Base-by-base conservation (phyloP, 2,888 invertebrate species). In the Andrena trimmerana region DNA sequence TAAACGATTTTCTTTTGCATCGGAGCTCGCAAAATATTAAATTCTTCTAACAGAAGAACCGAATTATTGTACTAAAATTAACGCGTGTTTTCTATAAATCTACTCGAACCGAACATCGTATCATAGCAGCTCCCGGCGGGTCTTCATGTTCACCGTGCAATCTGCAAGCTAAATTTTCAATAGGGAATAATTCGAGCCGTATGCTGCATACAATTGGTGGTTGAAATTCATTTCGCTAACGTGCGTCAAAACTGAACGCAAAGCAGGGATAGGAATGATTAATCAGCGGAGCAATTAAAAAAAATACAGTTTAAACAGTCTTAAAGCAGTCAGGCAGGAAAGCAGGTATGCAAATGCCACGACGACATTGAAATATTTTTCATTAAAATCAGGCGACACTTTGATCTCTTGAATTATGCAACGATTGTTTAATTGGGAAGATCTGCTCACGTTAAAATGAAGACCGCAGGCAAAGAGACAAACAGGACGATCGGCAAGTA, bases 401-500 rank as follows among this genome's bases (percentile, higher is more conserved):
- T 42, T 42, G 42, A 42, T 42, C 42, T 42, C 16, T 16, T 5
- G 42, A 42, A 42, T 16, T 42, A 42, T 42, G 42, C 13, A 42
- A 42, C 42, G 42, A 42, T 42, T 16, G 42, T 42, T 42, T 42
- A 16, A 42, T 16, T 31, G 4, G 2, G 24, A 59, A 13, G 13
- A 6, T 5, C 8, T 4, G 89, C 92, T 92, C 74, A 92, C 92
- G 92, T 92, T 60, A 88, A 31, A 20, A 92, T 81, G 36, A 92
- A 88, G 5, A 91, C 90, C 0, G 90, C 70, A 1, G 92, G 93
- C 65, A 92, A 68, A 8, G 90, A 86, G 31, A 91, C 67, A 83
- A 90, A 92, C 7, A 92, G 76, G 13, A 88, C 33, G 66, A 92
- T 92, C 5, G 92, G 92, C 66, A 92, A 60, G 62, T 91, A 92